Evolutionary conservation across 2,797 vertebrate genomes (phyloP).

Genomic region (Chloroceryle amazona): DNA sequence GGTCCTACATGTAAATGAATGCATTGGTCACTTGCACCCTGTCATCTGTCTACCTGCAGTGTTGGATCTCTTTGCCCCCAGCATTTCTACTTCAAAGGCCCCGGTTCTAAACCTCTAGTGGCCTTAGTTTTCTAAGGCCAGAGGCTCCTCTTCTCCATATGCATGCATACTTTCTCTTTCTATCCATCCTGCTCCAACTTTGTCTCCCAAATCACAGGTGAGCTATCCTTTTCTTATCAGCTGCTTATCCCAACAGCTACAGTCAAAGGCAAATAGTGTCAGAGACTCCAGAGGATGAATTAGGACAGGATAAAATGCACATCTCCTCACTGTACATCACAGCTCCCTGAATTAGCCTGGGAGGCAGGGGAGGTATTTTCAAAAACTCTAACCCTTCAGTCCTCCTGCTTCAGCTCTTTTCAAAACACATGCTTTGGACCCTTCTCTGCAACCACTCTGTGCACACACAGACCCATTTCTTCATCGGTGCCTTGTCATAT

Average conservation of each 20-base stretch:
- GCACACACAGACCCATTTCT: neutral
- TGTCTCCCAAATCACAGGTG: rapidly evolving
- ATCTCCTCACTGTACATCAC: neutral
- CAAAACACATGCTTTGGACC: neutral
- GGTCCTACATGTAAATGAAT: rapidly evolving
- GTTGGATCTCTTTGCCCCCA: rapidly evolving
- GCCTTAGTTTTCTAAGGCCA: neutral
- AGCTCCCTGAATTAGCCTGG: neutral
- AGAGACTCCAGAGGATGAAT: neutral
- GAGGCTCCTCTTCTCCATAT: neutral
- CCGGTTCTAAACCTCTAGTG: neutral
- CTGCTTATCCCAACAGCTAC: neutral
- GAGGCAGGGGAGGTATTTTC: neutral
- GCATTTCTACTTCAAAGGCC: neutral
- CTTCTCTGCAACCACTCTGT: neutral
- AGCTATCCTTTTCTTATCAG: neutral
- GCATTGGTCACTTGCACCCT: neutral
- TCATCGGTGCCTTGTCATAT: rapidly evolving
- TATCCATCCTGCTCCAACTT: neutral
- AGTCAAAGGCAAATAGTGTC: neutral
- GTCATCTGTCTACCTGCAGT: neutral
- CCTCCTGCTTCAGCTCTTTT: neutral
- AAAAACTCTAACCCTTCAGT: neutral
- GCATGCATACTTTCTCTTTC: neutral
- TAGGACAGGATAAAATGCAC: neutral